Conservation (phyloP, 2,888 invertebrate species). For the Drosophila vallismaia region DNA sequence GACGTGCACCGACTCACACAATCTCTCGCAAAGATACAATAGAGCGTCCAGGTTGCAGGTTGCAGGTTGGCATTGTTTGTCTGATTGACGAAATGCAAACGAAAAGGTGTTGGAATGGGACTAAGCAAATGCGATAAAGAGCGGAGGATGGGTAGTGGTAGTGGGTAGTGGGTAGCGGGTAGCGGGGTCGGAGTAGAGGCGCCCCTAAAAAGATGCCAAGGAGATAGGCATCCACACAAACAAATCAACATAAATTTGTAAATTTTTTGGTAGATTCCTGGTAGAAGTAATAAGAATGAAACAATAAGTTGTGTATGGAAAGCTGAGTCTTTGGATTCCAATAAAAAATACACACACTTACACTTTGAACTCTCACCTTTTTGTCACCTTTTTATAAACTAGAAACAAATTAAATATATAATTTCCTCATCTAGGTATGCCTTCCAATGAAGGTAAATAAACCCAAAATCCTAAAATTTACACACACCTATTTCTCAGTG, state of each 20-base stretch:
- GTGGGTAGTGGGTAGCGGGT: conserved; percentile 15
- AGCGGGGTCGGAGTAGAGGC: conserved; percentile 2
- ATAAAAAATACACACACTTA: no score
- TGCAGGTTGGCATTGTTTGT: conserved; percentile 73
- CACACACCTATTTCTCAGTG: conserved; percentile 21
- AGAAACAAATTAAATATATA: no score
- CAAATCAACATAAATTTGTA: not conserved
- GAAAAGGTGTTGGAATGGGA: conserved; percentile 77
- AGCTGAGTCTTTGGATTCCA: no score
- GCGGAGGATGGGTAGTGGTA: conserved; percentile 1
- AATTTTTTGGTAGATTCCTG: no score
- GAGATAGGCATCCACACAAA: conserved; percentile 48
- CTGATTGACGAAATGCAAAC: conserved; percentile 78
- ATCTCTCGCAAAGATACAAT: conserved; percentile 15
- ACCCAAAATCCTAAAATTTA: not conserved
- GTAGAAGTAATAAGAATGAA: no score
- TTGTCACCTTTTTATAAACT: no score
- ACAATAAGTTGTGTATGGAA: no score
- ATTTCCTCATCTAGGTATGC: no score
- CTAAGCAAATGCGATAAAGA: conserved; percentile 72
- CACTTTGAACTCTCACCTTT: no score
- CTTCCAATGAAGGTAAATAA: not conserved
- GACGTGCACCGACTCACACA: conserved; percentile 1
- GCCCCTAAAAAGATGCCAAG: conserved; percentile 57
- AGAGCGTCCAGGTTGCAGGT: conserved; percentile 54